These are phyloP conservation scores for Pipistrellus kuhlii DNA, from an alignment of 2,797 vertebrate species.

Conservation along the genomic window DNA sequence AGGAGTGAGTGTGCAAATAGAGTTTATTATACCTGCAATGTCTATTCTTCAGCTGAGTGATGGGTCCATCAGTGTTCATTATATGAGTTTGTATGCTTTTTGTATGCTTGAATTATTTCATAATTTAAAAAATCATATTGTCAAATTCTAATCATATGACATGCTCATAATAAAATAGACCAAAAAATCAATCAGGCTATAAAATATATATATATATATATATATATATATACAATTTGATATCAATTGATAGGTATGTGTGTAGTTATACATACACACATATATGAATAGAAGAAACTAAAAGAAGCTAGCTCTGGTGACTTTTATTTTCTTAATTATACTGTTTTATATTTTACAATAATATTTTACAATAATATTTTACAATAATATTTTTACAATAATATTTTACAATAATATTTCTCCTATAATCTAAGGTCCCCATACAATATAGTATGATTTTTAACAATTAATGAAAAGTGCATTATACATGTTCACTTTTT, in stretches of 20 bases:
- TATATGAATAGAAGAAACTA: not conserved
- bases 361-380: no score
- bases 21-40: not conserved
- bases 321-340: constrained; percentile 31
- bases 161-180: not conserved
- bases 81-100: not conserved
- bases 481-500: not conserved
- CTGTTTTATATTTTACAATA: not conserved
- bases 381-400: no score
- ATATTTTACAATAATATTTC: constrained; percentile 16
- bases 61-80: not conserved
- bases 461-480: constrained; percentile 5
- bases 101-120: not conserved
- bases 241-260: not conserved
- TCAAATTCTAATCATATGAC: not conserved
- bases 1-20: not conserved
- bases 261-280: not conserved
- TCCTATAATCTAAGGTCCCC: not conserved
- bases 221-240: not conserved
- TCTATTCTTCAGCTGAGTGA: not conserved
- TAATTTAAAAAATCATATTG: not conserved
- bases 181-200: not conserved
- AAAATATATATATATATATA: not conserved
- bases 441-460: not conserved
- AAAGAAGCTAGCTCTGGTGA: not conserved